Base-by-base conservation (phyloP, 2,113 vertebrate species). In the Elephas maximus region DNA sequence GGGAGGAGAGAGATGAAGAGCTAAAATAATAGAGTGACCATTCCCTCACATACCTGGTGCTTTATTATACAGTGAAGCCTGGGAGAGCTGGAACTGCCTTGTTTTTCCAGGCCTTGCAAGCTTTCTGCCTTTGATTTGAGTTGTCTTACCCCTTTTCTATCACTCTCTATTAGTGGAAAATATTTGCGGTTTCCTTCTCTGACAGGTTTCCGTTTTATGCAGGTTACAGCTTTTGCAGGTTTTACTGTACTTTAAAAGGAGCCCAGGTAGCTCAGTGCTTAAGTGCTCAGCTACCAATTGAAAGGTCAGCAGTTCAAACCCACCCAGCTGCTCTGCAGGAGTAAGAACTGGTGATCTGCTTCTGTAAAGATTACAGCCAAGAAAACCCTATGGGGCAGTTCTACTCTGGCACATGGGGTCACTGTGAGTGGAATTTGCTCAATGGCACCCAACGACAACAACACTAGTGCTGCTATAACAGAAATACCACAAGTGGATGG, bases 41-140 rank as follows among this genome's bases (percentile, higher is more conserved):
- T 18, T 24, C 41, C 67, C n/a, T 85, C n/a, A 0, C 41, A 0
- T 3, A 26, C 1, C 0, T 11, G 14, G 81, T 3, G 33, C 60
- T 57, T n/a, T 10, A 1, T 1, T 10, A 0, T 2, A 5, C 21
- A 24, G 33, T 71, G 67, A 71, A 33, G 15, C 30, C 30, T n/a
- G 12, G n/a, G 15, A 15, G 67, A 33, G 12, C 30, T 28, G 30
- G 67, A 17, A n/a, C 67, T 15, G 65, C 28, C 65, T 30, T 67
- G 65, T 30, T 30, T 30, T 67, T 30, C 26, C 10, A 8, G 65
- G 65, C 12, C 65, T 67, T 67, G 30, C 67, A 71, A 71, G 33
- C 6, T 33, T 71, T 37, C 69, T 30, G 17, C 33, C 69, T n/a
- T 71, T 37, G 65, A 69, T 28, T 53, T 57, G 15, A 57, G 53